Evolutionary conservation across 2,888 invertebrate species (phyloP).

Genomic region (Lordiphosa andalusiaca): DNA sequence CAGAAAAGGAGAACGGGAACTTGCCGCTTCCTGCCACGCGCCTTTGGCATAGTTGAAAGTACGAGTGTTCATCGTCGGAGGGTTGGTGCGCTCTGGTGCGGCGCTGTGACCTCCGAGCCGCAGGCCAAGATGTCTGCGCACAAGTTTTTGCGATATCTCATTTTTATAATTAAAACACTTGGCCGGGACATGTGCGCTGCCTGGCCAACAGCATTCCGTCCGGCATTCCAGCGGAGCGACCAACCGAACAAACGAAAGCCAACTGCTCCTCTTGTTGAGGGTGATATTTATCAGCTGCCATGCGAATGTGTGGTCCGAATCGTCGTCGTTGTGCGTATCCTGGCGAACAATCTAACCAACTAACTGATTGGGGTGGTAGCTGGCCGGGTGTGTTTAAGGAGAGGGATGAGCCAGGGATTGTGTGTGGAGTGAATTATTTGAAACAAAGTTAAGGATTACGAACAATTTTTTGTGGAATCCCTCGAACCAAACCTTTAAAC

Average conservation of each 20-base stretch:
- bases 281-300: conserved; percentile 62
- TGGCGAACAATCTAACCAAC: conserved; percentile 52
- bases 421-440: background rate
- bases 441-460: no score
- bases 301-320: conserved; percentile 42
- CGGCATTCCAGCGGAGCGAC: conserved; percentile 55
- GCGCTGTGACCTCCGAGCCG: conserved; percentile 4
- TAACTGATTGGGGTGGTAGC: conserved; percentile 59
- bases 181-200: conserved; percentile 66
- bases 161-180: conserved; percentile 74
- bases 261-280: conserved; percentile 17
- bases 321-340: conserved; percentile 57
- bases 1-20: conserved; percentile 20
- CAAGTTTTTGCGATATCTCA: conserved; percentile 60
- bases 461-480: no score
- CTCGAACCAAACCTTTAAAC: no score
- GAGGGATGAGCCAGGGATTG: conserved; percentile 2
- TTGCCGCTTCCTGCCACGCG: conserved; percentile 52
- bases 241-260: conserved; percentile 32
- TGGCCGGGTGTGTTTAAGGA: conserved; percentile 33
- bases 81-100: conserved; percentile 9
- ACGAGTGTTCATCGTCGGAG: conserved; percentile 14
- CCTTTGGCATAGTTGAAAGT: conserved; percentile 66
- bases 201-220: conserved; percentile 53
- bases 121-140: conserved; percentile 20